Conservation (phyloP, 2,888 invertebrate species). For the Eupithecia centaureata region DNA sequence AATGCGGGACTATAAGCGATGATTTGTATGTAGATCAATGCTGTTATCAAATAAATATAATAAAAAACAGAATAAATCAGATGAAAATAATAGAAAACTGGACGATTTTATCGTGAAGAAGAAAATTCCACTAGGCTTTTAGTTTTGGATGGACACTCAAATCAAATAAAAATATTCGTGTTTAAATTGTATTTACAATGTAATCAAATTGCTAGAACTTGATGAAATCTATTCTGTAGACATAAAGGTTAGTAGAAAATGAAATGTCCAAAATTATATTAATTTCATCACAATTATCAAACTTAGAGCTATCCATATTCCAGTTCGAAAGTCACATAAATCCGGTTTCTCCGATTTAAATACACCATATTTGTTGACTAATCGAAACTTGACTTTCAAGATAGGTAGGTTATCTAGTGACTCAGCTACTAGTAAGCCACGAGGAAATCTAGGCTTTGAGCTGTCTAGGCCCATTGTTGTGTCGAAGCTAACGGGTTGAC, state of each 20-base stretch:
- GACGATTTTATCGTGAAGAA: background rate
- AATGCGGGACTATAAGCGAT: no score
- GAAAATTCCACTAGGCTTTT: background rate
- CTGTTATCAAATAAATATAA: no score
- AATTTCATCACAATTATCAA: conserved; percentile 19
- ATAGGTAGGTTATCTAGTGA: conserved; percentile 18
- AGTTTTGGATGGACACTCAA: background rate
- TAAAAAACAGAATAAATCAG: no score
- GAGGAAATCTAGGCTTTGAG: conserved; percentile 23
- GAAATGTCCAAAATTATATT: background rate
- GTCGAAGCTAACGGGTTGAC: conserved; percentile 12
- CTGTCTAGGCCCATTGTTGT: conserved; percentile 27
- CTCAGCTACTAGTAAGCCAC: conserved; percentile 21
- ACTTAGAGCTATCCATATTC: conserved; percentile 14
- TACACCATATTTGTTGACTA: conserved; percentile 27
- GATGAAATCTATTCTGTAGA: background rate
- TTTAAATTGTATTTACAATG: background rate
- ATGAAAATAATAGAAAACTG: no score
- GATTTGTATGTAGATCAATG: no score
- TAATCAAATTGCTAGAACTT: background rate
- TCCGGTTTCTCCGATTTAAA: conserved; percentile 27
- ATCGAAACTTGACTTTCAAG: conserved; percentile 26
- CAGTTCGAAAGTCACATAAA: conserved; percentile 17
- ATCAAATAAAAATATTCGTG: background rate
- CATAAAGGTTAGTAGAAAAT: background rate